A percentile compares a stretch with the other conserved stretches of the same genome.
These are phyloP conservation scores for Laspeyria flexula DNA, from an alignment of 2,888 invertebrate genomes.

Conservation along the genomic window DNA sequence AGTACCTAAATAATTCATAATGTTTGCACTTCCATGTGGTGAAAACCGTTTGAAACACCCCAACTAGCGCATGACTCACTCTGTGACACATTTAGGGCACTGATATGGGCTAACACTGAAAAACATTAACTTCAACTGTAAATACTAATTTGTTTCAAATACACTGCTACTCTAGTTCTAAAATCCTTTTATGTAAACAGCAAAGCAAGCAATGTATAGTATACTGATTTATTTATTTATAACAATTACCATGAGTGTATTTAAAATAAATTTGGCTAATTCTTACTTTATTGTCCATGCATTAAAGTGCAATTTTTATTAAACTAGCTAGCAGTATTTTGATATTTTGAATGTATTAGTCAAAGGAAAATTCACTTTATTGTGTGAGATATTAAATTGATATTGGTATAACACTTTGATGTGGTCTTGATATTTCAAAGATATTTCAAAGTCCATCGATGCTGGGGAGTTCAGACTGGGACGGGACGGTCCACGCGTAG, in stretches of 20 bases:
- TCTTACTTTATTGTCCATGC: not conserved
- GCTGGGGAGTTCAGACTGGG: constrained; percentile 58
- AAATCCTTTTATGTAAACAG: fast-evolving
- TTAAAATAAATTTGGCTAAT: not conserved
- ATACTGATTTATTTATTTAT: constrained; percentile 2
- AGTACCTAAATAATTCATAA: constrained; percentile 24
- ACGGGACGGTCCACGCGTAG: constrained; percentile 65
- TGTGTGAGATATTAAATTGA: not conserved
- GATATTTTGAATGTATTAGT: not conserved
- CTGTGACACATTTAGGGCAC: constrained; percentile 75
- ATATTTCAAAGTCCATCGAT: constrained; percentile 42
- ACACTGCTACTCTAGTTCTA: constrained; percentile 7
- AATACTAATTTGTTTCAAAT: not conserved
- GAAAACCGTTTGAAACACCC: constrained; percentile 56
- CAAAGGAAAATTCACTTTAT: not conserved
- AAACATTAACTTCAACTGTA: constrained; percentile 21
- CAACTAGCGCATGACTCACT: constrained; percentile 61
- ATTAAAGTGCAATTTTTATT: not conserved
- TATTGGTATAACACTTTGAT: not conserved
- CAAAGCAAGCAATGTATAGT: constrained; percentile 14
- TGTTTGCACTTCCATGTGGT: constrained; percentile 36
- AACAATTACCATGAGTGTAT: not conserved
- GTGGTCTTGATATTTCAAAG: not conserved
- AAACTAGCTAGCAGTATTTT: not conserved
- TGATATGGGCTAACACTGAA: constrained; percentile 49